These are phyloP conservation scores for Apeira syringaria DNA, from an alignment of 2,888 invertebrate species.

Conservation along the genomic window DNA sequence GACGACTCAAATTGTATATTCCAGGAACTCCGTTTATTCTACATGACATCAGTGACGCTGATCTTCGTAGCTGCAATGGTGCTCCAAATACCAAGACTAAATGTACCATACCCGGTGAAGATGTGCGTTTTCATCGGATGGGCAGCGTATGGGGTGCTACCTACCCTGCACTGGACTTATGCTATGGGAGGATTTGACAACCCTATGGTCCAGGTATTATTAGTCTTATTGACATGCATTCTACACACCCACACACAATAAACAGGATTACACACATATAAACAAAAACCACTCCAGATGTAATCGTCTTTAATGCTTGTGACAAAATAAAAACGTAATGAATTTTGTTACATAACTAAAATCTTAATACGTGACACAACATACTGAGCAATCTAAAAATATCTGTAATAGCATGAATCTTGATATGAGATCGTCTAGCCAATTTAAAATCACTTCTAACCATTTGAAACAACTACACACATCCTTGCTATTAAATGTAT, in stretches of 20 bases:
- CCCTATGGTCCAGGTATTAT: slow-evolving; percentile 90
- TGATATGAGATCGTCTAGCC: not conserved
- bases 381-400: too few species aligned
- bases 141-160: slow-evolving; percentile 95
- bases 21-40: slow-evolving; percentile 91
- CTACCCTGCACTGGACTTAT: slow-evolving; percentile 95
- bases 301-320: too few species aligned
- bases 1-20: too few species aligned
- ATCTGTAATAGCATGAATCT: too few species aligned
- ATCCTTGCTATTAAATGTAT: slow-evolving; percentile 10
- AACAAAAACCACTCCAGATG: too few species aligned
- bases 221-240: not conserved
- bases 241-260: too few species aligned
- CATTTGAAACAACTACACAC: slow-evolving; percentile 10
- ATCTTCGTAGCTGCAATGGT: slow-evolving; percentile 92
- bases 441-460: slow-evolving; percentile 14
- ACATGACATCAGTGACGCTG: slow-evolving; percentile 90
- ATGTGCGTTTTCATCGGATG: slow-evolving; percentile 92
- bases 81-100: slow-evolving; percentile 89
- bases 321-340: too few species aligned
- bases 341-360: too few species aligned
- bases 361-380: too few species aligned
- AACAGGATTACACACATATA: too few species aligned
- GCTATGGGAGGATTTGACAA: slow-evolving; percentile 94
- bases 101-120: slow-evolving; percentile 88